A percentile compares a stretch with the other conserved stretches of the same genome.
These are phyloP conservation scores for Bergia puertoricense DNA, from an alignment of 92 coral and sea anemone genomes.

Conservation along the genomic window DNA sequence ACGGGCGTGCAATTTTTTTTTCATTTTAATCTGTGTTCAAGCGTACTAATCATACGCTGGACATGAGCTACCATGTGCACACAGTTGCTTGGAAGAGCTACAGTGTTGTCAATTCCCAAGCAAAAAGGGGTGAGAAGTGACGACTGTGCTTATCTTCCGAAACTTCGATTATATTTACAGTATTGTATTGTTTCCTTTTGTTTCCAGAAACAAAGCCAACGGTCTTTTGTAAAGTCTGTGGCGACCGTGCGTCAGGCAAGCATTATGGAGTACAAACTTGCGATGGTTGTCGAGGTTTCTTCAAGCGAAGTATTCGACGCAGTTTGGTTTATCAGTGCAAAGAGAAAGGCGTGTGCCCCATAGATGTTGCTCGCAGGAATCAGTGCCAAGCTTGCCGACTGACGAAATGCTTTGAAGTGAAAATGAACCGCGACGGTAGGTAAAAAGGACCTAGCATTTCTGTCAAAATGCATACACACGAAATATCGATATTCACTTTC, in stretches of 20 bases:
- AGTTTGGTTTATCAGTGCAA: slow-evolving; percentile 87
- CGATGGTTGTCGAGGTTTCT: slow-evolving; percentile 97
- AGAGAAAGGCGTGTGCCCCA: slow-evolving; percentile 90
- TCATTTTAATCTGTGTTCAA: background rate
- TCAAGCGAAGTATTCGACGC: slow-evolving; percentile 92
- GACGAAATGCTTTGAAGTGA: slow-evolving; percentile 87
- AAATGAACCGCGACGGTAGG: slow-evolving; percentile 97
- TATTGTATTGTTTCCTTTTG: slow-evolving; percentile 30
- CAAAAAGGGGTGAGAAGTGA: background rate
- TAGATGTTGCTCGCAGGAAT: slow-evolving; percentile 93
- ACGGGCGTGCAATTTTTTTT: background rate
- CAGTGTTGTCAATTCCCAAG: background rate
- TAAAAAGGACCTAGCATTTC: background rate
- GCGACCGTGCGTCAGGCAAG: slow-evolving; percentile 95
- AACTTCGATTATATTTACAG: slow-evolving; percentile 28
- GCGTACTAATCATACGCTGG: background rate
- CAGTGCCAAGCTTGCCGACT: slow-evolving; percentile 97
- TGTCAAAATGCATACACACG: background rate
- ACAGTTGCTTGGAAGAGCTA: no score
- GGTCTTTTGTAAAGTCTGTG: slow-evolving; percentile 88
- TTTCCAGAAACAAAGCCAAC: slow-evolving; percentile 70
- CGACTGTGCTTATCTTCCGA: background rate
- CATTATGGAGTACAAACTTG: slow-evolving; percentile 96
- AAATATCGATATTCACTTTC: background rate
- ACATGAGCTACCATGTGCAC: background rate